Conservation (phyloP, 2,888 invertebrate species). For the Gastracanthus pulcherrimus region DNA sequence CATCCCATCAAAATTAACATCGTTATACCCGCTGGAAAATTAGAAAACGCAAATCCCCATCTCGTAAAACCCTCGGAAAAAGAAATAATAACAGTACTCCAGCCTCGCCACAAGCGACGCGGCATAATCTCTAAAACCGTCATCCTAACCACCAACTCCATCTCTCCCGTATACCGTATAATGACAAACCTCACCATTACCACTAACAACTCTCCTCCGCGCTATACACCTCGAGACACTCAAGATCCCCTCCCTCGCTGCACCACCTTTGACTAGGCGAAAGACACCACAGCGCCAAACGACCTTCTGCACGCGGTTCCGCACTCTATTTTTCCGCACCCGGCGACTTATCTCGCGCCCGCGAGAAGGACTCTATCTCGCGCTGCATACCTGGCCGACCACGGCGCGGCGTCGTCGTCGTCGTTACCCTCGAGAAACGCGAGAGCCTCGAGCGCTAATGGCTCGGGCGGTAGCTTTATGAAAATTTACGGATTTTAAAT, state of each 20-base stretch:
- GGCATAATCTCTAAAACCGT: background rate
- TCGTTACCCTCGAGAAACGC: background rate
- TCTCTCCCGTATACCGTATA: too few relatives aligned
- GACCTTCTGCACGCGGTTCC: background rate
- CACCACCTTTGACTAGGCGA: background rate
- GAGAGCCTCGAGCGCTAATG: conserved; percentile 10
- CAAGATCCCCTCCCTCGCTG: background rate
- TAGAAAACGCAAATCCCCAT: background rate
- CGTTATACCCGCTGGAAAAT: background rate
- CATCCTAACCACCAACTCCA: background rate
- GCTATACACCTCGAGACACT: too few relatives aligned
- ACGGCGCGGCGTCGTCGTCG: background rate
- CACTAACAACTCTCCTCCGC: background rate
- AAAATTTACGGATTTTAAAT: conserved; percentile 71
- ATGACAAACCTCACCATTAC: background rate
- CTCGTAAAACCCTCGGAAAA: background rate
- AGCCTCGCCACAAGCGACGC: background rate
- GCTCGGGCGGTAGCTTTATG: conserved; percentile 59
- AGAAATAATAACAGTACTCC: background rate
- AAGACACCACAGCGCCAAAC: background rate
- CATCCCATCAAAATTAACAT: background rate
- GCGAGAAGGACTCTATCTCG: conserved; percentile 8
- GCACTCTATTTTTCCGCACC: background rate
- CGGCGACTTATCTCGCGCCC: background rate
- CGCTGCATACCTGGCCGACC: conserved; percentile 11